These are phyloP conservation scores for Xanthorhoe designata DNA, from an alignment of 2,888 invertebrate genomes.

Conservation along the genomic window DNA sequence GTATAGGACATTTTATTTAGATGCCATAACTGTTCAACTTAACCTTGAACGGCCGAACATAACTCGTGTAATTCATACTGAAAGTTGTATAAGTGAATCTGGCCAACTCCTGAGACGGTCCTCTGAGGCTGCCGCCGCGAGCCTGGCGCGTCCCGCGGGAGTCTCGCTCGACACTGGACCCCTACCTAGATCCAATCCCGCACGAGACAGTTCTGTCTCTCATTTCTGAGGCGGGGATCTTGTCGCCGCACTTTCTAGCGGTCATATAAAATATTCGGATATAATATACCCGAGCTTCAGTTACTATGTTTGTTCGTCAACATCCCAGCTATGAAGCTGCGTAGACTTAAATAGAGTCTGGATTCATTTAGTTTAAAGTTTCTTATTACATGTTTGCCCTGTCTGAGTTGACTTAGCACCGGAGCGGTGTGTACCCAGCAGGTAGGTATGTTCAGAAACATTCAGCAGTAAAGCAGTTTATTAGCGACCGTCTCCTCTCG, in stretches of 20 bases:
- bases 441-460: not conserved
- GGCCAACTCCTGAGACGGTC: not conserved
- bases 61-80: no score
- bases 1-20: no score
- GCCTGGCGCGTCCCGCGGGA: not conserved
- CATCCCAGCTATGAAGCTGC: not conserved
- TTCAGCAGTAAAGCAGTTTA: slow-evolving; percentile 20
- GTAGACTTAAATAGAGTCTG: not conserved
- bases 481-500: slow-evolving; percentile 23
- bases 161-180: no score
- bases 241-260: not conserved
- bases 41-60: no score
- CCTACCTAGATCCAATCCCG: not conserved
- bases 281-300: not conserved
- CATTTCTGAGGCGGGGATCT: slow-evolving; percentile 2
- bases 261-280: not conserved
- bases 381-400: not conserved
- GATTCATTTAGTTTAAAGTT: not conserved
- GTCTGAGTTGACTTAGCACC: not conserved
- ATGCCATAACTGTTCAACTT: no score
- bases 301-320: not conserved
- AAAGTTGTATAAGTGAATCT: not conserved
- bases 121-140: not conserved
- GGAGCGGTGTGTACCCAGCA: not conserved
- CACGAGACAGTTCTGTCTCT: slow-evolving; percentile 3